Percentiles rank a stretch among this genome's conserved stretches.
Evolutionary conservation across 2,888 invertebrate genomes (phyloP).

Genomic region (Anarsia innoxiella): DNA sequence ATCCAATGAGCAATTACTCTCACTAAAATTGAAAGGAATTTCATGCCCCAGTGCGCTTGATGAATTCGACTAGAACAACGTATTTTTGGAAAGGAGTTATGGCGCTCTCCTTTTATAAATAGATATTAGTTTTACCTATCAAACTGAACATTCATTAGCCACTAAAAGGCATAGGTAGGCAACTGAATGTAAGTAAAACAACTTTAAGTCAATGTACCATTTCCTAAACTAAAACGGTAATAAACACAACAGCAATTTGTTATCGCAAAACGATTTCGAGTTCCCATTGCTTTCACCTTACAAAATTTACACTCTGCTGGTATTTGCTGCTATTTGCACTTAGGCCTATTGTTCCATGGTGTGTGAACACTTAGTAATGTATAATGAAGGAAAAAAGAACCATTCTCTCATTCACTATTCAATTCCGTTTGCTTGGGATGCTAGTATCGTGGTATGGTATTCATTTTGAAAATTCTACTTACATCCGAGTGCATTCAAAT

Average conservation of each 20-base stretch:
- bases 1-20: constrained; percentile 5
- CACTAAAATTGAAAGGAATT: constrained; percentile 17
- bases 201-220: no score
- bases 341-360: constrained; percentile 20
- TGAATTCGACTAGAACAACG: constrained; percentile 12
- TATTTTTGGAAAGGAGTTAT: neutral
- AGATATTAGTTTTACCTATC: no score
- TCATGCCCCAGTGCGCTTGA: constrained; percentile 18
- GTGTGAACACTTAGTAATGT: constrained; percentile 11
- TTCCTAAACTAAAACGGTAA: no score
- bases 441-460: no score
- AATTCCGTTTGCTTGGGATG: neutral
- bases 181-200: no score
- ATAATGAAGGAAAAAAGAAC: constrained; percentile 5
- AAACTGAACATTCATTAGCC: no score
- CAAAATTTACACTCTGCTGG: constrained; percentile 19
- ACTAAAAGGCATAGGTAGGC: no score
- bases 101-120: no score
- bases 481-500: no score
- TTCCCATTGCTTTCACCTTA: constrained; percentile 25
- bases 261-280: constrained; percentile 20
- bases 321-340: constrained; percentile 23
- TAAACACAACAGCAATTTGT: constrained; percentile 10
- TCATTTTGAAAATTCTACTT: no score
- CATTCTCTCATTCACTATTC: constrained; percentile 5